Conservation (phyloP, 2,797 vertebrate species). For the Furcifer pardalis region DNA sequence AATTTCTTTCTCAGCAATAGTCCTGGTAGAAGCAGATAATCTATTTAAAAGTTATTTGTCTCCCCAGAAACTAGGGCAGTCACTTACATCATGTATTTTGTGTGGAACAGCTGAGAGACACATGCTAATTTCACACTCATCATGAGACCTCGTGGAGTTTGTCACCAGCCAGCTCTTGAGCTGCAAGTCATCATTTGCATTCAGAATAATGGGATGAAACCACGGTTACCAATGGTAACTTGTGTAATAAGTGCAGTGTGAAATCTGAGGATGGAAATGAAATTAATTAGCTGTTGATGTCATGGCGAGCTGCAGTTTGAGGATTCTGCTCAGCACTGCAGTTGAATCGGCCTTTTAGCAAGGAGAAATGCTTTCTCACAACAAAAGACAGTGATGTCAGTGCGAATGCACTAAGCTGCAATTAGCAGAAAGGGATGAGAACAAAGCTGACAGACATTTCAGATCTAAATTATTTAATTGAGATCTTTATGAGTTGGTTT, state of each 20-base stretch:
- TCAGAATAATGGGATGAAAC: conserved; percentile 41
- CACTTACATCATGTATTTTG: conserved; percentile 50
- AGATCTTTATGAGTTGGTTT: conserved; percentile 57
- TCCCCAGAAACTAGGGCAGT: conserved; percentile 37
- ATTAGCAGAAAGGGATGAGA: conserved; percentile 43
- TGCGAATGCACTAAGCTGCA: conserved; percentile 43
- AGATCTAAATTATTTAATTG: conserved; percentile 55
- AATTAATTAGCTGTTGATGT: conserved; percentile 43
- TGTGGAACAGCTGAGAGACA: conserved; percentile 46
- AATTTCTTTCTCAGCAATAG: neutral
- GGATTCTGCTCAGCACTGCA: conserved; percentile 14
- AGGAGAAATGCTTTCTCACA: conserved; percentile 15
- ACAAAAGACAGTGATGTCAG: conserved; percentile 3
- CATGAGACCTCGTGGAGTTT: conserved; percentile 51
- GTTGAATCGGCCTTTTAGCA: neutral
- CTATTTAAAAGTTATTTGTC: conserved; percentile 41
- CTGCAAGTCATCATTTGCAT: conserved; percentile 47
- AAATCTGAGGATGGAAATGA: conserved; percentile 36
- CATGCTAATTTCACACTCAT: conserved; percentile 61
- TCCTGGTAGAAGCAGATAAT: neutral
- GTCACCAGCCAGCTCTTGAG: conserved; percentile 46
- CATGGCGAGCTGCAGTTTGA: neutral
- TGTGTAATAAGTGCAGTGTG: conserved; percentile 37
- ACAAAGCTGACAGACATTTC: conserved; percentile 21
- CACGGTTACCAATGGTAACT: conserved; percentile 30